Evolutionary conservation across 2,888 invertebrate species (phyloP), one percentile per base, ranked within the genome.

Genomic region (Dolichopus griseipennis): DNA sequence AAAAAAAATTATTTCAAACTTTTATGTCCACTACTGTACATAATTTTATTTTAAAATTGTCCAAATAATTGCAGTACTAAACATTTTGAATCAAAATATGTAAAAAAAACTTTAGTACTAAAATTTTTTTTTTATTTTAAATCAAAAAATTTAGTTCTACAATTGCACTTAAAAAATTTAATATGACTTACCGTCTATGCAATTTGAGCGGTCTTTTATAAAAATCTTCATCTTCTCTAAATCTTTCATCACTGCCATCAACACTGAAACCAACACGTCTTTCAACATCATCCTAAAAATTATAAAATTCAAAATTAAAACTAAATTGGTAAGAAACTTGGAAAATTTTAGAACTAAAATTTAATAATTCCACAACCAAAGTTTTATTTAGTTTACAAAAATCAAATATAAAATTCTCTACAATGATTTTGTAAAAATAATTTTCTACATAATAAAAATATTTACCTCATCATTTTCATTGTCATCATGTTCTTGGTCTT

Each of bases 191-290:
- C 82, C 82, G 77, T 75, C 82, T 76, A 70, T 81, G 81, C 70
- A 82, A 72, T 73, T 82, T 82, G 69, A 79, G 78, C 66, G 82
- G 82, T 64, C 79, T 73, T 65, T 81, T 81, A 65, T 79, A 81
- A 62, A 81, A 81, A 68, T 81, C 79, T 70, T 81, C 81, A 61
- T 81, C 80, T 6, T 73, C 73, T 65, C 78, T 79, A 10, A 72
- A 67, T 41, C 71, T 67, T 12, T 72, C 72, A 9, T 72, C 73
- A 22, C 71, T 70, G 18, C 78, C 79, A 69, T 82, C 82, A 65
- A 85, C 83, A 72, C 83, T 83, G 80, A 89, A 89, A 78, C 88
- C 90, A 75, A 88, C 90, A 74, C 86, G 86, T 73, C 84, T 81
- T 72, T 82, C 84, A 73, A 84, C 83, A 74, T 81, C 79, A 71